Conservation (phyloP, 2,797 vertebrate species). For the Micromesistius poutassou region DNA sequence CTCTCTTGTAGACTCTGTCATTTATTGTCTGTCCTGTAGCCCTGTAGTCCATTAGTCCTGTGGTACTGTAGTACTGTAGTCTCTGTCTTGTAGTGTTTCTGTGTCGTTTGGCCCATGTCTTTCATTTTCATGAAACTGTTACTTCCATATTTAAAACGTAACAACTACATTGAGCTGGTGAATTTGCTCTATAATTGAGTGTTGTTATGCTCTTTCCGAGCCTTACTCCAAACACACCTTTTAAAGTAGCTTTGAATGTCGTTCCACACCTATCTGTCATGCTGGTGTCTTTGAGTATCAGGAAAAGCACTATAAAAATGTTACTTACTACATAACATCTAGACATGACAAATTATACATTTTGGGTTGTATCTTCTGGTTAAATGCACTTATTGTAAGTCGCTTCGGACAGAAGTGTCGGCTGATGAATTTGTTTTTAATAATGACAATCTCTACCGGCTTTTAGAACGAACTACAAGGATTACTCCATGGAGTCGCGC, state of each 20-base stretch:
- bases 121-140: not conserved
- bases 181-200: not conserved
- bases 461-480: slow-evolving; percentile 79
- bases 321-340: not conserved
- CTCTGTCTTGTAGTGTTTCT: too few relatives aligned
- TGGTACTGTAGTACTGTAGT: not conserved
- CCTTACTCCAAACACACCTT: too few relatives aligned
- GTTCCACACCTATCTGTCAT: too few relatives aligned
- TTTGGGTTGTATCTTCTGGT: not conserved
- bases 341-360: not conserved
- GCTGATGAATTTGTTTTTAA: not conserved
- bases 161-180: too few relatives aligned
- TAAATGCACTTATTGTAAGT: not conserved
- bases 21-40: not conserved
- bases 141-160: too few relatives aligned
- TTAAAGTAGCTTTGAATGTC: too few relatives aligned
- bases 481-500: slow-evolving; percentile 85
- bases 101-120: too few relatives aligned
- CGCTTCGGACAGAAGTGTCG: too few relatives aligned
- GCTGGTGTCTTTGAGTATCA: too few relatives aligned
- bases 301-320: too few relatives aligned
- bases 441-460: not conserved
- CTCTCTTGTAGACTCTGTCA: slow-evolving; percentile 37
- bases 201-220: too few relatives aligned
- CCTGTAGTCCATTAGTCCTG: not conserved